These are phyloP conservation scores for Zelleria hepariella DNA, from an alignment of 2,888 invertebrate genomes.

Conservation along the genomic window DNA sequence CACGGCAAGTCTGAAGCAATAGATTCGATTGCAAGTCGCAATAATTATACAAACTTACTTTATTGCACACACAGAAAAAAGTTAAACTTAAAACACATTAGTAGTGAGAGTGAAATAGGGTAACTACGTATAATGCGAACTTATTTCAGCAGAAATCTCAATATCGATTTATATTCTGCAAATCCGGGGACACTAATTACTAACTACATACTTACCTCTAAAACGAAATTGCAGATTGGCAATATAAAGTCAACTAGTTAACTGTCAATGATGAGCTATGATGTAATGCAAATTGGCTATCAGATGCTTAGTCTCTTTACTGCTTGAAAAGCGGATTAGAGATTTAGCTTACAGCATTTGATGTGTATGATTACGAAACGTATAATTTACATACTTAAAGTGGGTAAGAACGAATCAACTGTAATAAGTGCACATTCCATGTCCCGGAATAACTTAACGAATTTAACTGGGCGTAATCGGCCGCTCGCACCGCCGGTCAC, in stretches of 20 bases:
- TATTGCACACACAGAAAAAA: too few species aligned
- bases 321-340: not conserved
- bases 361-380: not conserved
- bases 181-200: not conserved
- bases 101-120: too few species aligned
- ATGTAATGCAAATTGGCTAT: not conserved
- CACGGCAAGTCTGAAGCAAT: too few species aligned
- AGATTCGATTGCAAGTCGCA: too few species aligned
- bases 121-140: too few species aligned
- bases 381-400: not conserved
- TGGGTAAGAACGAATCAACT: not conserved
- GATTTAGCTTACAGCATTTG: not conserved
- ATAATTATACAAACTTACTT: too few species aligned
- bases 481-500: not conserved
- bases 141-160: too few species aligned
- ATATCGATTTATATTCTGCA: too few species aligned
- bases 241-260: not conserved
- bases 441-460: not conserved
- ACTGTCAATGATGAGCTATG: not conserved
- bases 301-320: not conserved
- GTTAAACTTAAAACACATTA: too few species aligned
- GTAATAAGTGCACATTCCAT: not conserved
- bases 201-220: not conserved
- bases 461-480: not conserved
- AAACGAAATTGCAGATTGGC: too few species aligned